A percentile compares a stretch with the other conserved stretches of the same genome.
Conservation (phyloP, 2,888 invertebrate genomes). For the Eupithecia subumbrata region DNA sequence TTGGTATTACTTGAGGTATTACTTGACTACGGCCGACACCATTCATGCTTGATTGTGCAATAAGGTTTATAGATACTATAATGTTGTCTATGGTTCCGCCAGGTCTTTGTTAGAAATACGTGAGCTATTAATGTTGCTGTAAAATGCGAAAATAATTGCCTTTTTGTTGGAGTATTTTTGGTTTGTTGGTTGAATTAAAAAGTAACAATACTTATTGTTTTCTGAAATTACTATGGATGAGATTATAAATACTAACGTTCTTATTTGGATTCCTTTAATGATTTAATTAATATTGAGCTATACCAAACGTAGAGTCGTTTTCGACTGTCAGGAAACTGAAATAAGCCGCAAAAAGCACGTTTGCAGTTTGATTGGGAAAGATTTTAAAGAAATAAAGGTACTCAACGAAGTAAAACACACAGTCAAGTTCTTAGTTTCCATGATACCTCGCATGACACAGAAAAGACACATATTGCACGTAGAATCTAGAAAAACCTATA, state of each 20-base stretch:
- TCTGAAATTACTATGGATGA: neutral
- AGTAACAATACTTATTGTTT: neutral
- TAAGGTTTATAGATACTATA: conserved; percentile 10
- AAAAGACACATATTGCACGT: no score
- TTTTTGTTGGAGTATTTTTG: neutral
- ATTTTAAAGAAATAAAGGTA: no score
- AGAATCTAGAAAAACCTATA: no score
- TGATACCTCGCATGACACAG: no score
- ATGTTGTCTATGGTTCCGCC: neutral
- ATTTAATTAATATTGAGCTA: no score
- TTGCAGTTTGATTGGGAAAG: no score
- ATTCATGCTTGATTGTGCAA: conserved; percentile 26
- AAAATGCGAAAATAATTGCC: conserved; percentile 7
- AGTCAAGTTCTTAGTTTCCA: no score
- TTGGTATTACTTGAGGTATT: neutral
- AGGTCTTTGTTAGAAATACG: conserved; percentile 20
- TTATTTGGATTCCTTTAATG: neutral
- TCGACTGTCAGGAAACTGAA: no score
- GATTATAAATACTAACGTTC: neutral
- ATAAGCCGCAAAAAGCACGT: no score
- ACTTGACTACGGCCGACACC: conserved; percentile 11
- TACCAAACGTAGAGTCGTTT: no score
- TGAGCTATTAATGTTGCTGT: neutral
- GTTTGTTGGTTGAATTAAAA: neutral
- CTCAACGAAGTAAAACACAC: no score